Base-by-base conservation (phyloP, 1,140 invertebrate species). In the Magallana ariakensis region DNA sequence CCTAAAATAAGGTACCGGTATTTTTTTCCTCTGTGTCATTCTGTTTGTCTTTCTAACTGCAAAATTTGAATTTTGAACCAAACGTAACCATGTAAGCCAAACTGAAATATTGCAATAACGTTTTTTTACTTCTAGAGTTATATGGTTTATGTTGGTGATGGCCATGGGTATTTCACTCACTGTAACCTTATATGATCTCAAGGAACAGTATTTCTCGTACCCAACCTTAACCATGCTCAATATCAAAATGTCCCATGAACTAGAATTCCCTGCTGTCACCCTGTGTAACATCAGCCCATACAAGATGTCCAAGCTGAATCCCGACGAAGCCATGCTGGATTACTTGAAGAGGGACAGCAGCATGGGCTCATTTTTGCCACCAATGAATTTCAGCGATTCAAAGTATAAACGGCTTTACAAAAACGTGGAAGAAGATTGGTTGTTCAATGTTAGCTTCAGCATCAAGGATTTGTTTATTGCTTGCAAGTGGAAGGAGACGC, bases 211-310 rank as follows among this genome's bases (percentile, higher is more conserved):
- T 57, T n/a, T 46, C 53, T 53, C 83, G n/a, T 57, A 87, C 33
- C 80, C 81, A 56, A 87, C 86, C 1, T 57, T 83, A 10, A 56
- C 86, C 22, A 87, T 70, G 26, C n/a, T 87, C 9, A 75, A 84
- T 22, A 82, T 84, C 6, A 60, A 84, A 26, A 53, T 83, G 2
- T 33, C 33, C 11, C 33, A 84, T 19, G 58, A 70, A 55, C 26
- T 87, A 15, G 57, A 33, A 2, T 84, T 87, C 54, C 86, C 86
- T 9, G 86, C 86, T 11, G 62, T 87, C n/a, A 85, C 87, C 16
- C 15, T 86, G 6, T 86, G 66, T 55, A 86, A 86, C 33, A 22
- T 86, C 0, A 75, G 80, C 22, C 82, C 70, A 1, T 86, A 84
- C 16, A 87, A 87, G n/a, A 83, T 33, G 56, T 87, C 86, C 22